Percentiles rank a stretch among this genome's conserved stretches.
Evolutionary conservation across 2,797 vertebrate genomes (phyloP).

Genomic region (Falco columbarius): DNA sequence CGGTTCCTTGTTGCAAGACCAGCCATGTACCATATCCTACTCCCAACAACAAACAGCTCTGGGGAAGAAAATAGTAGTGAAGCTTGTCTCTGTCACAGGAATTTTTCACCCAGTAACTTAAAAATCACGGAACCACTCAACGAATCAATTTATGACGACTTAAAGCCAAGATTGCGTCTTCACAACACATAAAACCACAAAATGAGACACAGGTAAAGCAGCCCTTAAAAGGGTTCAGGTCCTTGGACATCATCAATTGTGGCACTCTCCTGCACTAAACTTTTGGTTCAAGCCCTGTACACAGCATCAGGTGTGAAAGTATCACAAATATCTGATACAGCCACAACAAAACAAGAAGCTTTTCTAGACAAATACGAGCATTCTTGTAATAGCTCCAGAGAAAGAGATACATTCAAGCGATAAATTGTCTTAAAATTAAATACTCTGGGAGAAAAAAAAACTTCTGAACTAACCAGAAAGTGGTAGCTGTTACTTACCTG

Average conservation of each 20-base stretch:
- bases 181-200: neutral
- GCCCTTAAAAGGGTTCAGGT: neutral
- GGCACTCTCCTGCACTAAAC: neutral
- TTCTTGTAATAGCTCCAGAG: neutral
- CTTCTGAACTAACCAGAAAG: neutral
- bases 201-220: neutral
- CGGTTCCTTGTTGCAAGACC: neutral
- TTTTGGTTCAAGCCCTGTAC: neutral
- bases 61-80: neutral
- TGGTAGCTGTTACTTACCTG: slow-evolving; percentile 79
- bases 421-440: neutral
- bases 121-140: neutral
- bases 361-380: neutral
- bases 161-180: neutral
- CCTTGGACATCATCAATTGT: neutral
- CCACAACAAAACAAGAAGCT: neutral
- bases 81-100: neutral
- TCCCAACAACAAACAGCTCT: neutral
- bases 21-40: neutral
- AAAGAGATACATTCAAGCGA: neutral
- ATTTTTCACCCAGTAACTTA: neutral
- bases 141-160: neutral
- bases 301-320: neutral
- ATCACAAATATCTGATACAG: neutral
- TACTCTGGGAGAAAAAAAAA: neutral